Evolutionary conservation across 2,797 vertebrate species (phyloP), one percentile per base, ranked within the genome.

Genomic region (Peromyscus melanophrys): DNA sequence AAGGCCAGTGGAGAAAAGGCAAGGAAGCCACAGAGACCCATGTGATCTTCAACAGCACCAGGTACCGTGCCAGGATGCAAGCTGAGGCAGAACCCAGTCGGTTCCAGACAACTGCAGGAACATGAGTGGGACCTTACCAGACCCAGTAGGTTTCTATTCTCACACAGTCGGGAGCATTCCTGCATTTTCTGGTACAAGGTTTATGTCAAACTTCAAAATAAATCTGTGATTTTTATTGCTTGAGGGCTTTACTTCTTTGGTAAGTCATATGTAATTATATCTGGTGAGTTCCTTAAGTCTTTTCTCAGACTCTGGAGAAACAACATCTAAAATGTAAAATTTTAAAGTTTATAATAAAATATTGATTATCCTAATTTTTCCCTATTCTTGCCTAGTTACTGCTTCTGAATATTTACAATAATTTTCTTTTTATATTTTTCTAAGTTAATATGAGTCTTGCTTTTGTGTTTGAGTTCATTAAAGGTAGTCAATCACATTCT

Each of bases 391-490:
- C 23, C 19, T 85, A 4, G 67, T 67, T 67, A n/a, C 11, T 55
- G 31, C 7, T 49, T 84, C 0, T 6, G 6, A 81, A 69, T 14
- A 87, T 59, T 93, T 61, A 67, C 37, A 92, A 31, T 75, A 43
- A 71, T 52, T 73, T 59, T 65, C 46, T 9, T 67, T 69, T 13
- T 77, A 23, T 90, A 4, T 31, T 90, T 81, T 92, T 69, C 27
- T 52, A 65, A 73, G 29, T 84, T 69, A 89, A 61, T 52, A 17
- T 37, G 21, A 96, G 92, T 73, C 21, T 81, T 93, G 43, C 40
- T 86, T 97, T 89, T 88, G 83, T 71, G n/a, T 88, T 91, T 88
- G 49, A 34, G 34, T 92, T 90, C 61, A 84, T 77, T 94, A 89
- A 93, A 92, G 19, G 29, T 69, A 5, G 4, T 27, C 16, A 49